phyloP scores from a whole-genome alignment of 2,797 vertebrate genomes.

The Tinamus major region DNA sequence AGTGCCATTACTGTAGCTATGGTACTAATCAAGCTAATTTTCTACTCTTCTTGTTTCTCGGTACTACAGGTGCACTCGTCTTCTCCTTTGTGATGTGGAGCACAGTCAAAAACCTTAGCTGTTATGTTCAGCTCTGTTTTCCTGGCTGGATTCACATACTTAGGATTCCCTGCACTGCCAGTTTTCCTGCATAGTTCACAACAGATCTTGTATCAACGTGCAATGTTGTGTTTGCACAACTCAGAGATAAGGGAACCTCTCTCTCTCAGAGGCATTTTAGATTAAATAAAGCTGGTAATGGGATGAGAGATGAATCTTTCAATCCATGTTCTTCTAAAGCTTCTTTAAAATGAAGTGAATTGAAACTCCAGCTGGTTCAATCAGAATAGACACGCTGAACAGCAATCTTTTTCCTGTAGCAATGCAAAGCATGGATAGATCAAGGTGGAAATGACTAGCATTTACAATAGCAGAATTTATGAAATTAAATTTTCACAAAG shows the following conservation, averaged over 20 bases:
- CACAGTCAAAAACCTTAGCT: not conserved
- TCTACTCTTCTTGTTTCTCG: not conserved
- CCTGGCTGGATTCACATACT: conserved; percentile 14
- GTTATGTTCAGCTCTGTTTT: not conserved
- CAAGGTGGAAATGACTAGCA: not conserved
- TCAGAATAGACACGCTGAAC: not conserved
- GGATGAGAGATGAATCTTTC: conserved; percentile 36
- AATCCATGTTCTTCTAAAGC: conserved; percentile 22
- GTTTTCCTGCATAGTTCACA: not conserved
- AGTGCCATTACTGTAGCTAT: not conserved
- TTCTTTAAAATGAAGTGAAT: not conserved
- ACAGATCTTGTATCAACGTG: conserved; percentile 35
- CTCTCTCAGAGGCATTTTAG: conserved; percentile 55
- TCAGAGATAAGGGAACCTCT: conserved; percentile 48
- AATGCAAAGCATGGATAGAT: not conserved
- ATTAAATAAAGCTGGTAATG: conserved; percentile 58
- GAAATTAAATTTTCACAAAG: not conserved
- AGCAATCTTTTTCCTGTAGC: not conserved
- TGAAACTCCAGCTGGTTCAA: not conserved
- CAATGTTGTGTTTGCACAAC: conserved; percentile 35
- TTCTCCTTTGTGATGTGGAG: not conserved
- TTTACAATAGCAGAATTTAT: not conserved
- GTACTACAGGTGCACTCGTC: not conserved
- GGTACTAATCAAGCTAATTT: not conserved
- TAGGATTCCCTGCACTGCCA: conserved; percentile 41